Evolutionary conservation across 2,113 vertebrate species (phyloP).

Genomic region (Tauraco erythrolophus): DNA sequence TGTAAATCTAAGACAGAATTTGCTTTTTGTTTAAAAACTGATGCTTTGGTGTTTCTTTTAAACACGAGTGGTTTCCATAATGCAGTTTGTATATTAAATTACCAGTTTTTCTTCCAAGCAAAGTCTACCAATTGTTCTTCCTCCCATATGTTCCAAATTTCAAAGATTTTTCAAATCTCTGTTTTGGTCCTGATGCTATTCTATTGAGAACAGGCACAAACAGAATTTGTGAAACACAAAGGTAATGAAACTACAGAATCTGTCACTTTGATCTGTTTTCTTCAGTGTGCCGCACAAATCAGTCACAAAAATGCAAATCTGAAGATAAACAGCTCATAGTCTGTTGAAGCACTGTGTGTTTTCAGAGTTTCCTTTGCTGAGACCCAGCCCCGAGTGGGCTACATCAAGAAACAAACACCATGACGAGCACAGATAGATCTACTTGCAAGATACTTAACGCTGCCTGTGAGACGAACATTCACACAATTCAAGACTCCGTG

Average conservation of each 20-base stretch:
- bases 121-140: neutral
- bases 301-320: neutral
- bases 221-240: neutral
- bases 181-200: neutral
- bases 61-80: neutral
- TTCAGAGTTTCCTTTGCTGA: constrained; percentile 6
- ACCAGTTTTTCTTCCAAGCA: neutral
- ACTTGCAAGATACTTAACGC: neutral
- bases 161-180: constrained; percentile 34
- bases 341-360: neutral
- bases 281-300: neutral
- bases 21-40: neutral
- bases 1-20: constrained; percentile 5
- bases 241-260: constrained; percentile 37
- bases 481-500: neutral
- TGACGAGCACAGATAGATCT: neutral
- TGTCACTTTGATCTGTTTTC: constrained; percentile 27
- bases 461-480: constrained; percentile 33
- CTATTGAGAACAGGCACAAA: constrained; percentile 43
- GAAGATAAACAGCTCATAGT: constrained; percentile 4
- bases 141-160: constrained; percentile 21
- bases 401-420: neutral
- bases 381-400: neutral
- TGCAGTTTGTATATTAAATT: neutral
- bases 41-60: neutral